Evolutionary conservation across 2,888 invertebrate genomes (phyloP), one percentile per base, ranked within the genome.

Genomic region (Euzophera pinguis): DNA sequence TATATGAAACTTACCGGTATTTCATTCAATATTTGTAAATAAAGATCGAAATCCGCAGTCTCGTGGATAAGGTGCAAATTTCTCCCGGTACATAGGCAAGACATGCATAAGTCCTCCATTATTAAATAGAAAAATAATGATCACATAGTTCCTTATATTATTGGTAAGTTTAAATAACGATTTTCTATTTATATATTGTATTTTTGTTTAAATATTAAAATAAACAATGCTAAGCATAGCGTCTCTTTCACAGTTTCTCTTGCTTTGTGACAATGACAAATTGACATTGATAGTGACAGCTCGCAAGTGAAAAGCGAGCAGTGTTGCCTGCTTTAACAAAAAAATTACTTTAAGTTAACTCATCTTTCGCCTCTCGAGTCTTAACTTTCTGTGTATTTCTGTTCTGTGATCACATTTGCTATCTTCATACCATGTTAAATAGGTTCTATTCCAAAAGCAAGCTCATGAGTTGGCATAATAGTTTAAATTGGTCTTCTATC

Each of bases 71-170:
- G 73, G 53, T 60, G 67, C 10, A 86, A 54, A 58, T 77, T 84
- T 50, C 87, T 63, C 0, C 76, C 89, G 0, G 65, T 55, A 60
- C 80, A 78, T 43, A 85, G 58, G 55, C 87, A 88, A 1, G 78
- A 72, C 1, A 79, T 69, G 52, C 87, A 88, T 47, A 84, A 62
- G 35, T 75, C 75, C 1, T 74, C 78, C 87, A 94, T 90, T 49
- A 8, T 39, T 39, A 0, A 16, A 13, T 3, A 39, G 39, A 39
- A 14, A 10, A 13, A 39, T 16, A 39, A 14, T 39, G 1, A 16
- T 16, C 16, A 16, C 14, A 16, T 39, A 39, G 3, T 39, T 8
- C 12, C 7, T 14, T 13, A 9, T 4, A 1, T 39, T 16, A 10
- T 16, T 14, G 8, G 5, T 9, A 10, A 39, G 16, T 9, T 39